phyloP scores from a whole-genome alignment of 30 jellyfish, hydroid and myxozoan genomes.

The Mastigias papua region DNA sequence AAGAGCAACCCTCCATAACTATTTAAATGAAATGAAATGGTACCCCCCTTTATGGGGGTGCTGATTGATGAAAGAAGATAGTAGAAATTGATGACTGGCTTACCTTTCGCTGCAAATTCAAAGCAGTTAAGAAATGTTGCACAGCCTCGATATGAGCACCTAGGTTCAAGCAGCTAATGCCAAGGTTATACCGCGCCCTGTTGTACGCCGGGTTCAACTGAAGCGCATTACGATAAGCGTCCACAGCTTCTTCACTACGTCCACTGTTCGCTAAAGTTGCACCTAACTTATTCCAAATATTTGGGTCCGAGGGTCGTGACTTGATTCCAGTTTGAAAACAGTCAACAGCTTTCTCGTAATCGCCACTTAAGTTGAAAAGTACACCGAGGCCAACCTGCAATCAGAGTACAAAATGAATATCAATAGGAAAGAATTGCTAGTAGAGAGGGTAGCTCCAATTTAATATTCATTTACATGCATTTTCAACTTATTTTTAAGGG shows the following conservation, averaged over 20 bases:
- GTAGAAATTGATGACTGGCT: not conserved
- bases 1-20: too few relatives aligned
- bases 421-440: too few relatives aligned
- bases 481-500: too few relatives aligned
- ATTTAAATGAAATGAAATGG: too few relatives aligned
- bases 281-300: conserved; percentile 92
- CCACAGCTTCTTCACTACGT: conserved; percentile 93
- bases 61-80: too few relatives aligned
- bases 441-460: too few relatives aligned
- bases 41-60: too few relatives aligned
- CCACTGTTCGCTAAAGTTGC: conserved; percentile 98
- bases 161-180: conserved; percentile 89
- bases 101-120: conserved; percentile 93
- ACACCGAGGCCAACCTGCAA: conserved; percentile 94
- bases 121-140: conserved; percentile 89
- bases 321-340: conserved; percentile 90
- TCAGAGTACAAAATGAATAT: too few relatives aligned
- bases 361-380: conserved; percentile 86
- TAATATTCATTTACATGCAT: too few relatives aligned
- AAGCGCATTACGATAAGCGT: conserved; percentile 89
- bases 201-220: conserved; percentile 90
- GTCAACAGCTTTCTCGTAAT: conserved; percentile 92
- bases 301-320: conserved; percentile 84
- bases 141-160: conserved; percentile 88
- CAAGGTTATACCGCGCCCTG: conserved; percentile 94